Conservation (phyloP, 2,113 vertebrate species). For the Camelus dromedarius region DNA sequence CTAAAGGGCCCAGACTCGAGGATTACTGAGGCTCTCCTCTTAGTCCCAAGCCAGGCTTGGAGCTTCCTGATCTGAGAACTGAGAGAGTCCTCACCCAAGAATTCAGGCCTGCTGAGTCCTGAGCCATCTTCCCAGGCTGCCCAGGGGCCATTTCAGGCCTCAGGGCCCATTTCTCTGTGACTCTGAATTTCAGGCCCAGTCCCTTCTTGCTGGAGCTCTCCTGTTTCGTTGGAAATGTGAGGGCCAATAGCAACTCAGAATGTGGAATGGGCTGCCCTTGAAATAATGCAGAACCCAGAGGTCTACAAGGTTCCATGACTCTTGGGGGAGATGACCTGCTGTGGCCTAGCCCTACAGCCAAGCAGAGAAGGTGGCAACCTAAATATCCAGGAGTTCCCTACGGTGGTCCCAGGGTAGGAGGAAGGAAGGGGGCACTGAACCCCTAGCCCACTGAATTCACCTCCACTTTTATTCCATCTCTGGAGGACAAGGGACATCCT, state of each 20-base stretch:
- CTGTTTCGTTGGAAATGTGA: neutral
- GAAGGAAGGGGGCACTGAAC: neutral
- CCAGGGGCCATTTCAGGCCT: neutral
- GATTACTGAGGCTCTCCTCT: neutral
- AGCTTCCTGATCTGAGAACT: neutral
- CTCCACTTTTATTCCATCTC: neutral
- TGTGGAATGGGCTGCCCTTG: neutral
- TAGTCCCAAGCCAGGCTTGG: neutral
- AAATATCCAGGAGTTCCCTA: neutral
- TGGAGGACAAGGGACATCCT: neutral
- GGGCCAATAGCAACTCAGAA: neutral
- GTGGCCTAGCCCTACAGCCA: neutral
- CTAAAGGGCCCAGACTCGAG: neutral
- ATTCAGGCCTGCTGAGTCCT: neutral
- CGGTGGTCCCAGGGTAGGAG: neutral
- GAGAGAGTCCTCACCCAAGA: neutral
- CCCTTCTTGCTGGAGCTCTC: neutral
- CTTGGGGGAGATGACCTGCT: neutral
- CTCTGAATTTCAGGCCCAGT: neutral
- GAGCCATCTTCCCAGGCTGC: neutral
- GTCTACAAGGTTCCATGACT: neutral
- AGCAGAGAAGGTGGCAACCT: neutral
- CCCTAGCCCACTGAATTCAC: neutral
- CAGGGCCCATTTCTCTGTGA: neutral
- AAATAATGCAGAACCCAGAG: slow-evolving; percentile 49